Evolutionary conservation across 2,888 invertebrate species (phyloP).

Genomic region (Conistra vaccinii): DNA sequence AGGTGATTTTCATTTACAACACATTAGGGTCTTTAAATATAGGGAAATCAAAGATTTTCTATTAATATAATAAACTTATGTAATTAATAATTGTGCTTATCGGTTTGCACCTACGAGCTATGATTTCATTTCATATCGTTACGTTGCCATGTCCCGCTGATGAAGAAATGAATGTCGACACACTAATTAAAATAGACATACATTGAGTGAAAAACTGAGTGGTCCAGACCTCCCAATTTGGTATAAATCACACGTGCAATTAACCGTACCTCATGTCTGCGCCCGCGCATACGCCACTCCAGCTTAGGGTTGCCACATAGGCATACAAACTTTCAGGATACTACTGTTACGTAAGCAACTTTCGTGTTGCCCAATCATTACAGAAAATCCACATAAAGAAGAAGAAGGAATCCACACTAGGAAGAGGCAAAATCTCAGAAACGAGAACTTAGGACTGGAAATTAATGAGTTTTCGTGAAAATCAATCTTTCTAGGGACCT

Average conservation of each 20-base stretch:
- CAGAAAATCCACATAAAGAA: not conserved
- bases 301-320: conserved; percentile 38
- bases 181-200: conserved; percentile 66
- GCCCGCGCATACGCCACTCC: conserved; percentile 65
- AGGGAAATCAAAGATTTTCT: not conserved
- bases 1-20: not conserved
- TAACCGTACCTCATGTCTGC: conserved; percentile 64
- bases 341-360: not conserved
- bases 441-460: too few species aligned
- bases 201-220: conserved; percentile 59
- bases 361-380: not conserved
- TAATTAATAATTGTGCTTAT: not conserved
- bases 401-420: not conserved
- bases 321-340: not conserved
- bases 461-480: not conserved
- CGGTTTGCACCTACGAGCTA: not conserved
- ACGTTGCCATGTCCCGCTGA: conserved; percentile 20
- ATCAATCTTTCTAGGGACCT: not conserved
- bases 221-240: conserved; percentile 64
- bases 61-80: not conserved
- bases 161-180: conserved; percentile 59
- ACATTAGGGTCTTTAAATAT: not conserved
- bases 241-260: conserved; percentile 69
- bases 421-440: not conserved
- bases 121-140: conserved; percentile 7